phyloP scores from a whole-genome alignment of 2,888 invertebrate genomes.

The Podotricha telesiphe region DNA sequence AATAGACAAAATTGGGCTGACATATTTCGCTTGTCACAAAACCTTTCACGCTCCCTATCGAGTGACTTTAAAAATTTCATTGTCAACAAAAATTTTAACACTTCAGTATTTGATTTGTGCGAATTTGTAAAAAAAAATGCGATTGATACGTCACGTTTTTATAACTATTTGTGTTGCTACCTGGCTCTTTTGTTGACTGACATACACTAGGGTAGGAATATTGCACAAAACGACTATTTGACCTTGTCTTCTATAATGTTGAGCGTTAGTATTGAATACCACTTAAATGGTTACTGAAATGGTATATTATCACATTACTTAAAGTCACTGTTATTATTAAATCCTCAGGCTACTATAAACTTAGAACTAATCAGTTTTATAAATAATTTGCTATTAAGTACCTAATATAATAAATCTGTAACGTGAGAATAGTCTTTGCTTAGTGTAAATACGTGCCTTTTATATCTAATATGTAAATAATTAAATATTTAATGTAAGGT shows the following conservation, averaged over 20 bases:
- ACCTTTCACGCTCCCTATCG: conserved; percentile 61
- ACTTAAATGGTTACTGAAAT: not conserved
- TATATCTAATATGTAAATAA: too few relatives aligned
- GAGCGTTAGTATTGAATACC: not conserved
- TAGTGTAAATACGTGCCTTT: too few relatives aligned
- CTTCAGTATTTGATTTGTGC: conserved; percentile 82
- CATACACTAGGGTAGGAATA: conserved; percentile 64
- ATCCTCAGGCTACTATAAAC: too few relatives aligned
- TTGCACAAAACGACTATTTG: conserved; percentile 33
- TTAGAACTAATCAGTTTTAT: too few relatives aligned
- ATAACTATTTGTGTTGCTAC: conserved; percentile 80
- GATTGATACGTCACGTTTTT: conserved; percentile 81
- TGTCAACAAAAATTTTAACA: conserved; percentile 77
- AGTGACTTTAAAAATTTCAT: conserved; percentile 63
- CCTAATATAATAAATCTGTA: too few relatives aligned
- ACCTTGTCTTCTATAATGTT: conserved; percentile 3
- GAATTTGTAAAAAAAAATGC: conserved; percentile 67
- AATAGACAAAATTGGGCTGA: conserved; percentile 66
- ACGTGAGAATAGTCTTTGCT: too few relatives aligned
- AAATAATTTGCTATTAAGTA: too few relatives aligned
- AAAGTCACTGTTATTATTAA: too few relatives aligned
- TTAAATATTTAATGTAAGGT: too few relatives aligned
- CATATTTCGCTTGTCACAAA: conserved; percentile 67
- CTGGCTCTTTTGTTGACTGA: conserved; percentile 64
- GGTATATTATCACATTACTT: not conserved